Evolutionary conservation across 1,140 invertebrate species (phyloP), one percentile per base, ranked within the genome.

Genomic region (Zaprionus lachaisei): DNA sequence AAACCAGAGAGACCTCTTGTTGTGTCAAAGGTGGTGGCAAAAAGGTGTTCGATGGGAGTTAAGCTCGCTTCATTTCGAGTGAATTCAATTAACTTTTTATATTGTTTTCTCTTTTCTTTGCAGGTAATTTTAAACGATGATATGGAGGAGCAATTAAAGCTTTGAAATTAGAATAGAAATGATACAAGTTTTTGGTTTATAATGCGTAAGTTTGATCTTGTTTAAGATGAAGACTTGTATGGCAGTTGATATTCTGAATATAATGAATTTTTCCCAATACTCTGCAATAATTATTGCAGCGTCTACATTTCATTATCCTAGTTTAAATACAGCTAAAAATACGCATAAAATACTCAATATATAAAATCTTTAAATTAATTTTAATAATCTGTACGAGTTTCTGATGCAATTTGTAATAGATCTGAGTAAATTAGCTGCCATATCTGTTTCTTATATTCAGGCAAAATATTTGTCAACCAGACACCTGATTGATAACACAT

Each of bases 71-170:
- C 5, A 51, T 51, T 14, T 51, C 0, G 5, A 51, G 5, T 24
- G 66, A 17, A 55, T 63, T 44, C 28, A 49, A 15, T 31, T 63
- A 57, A 49, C 62, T n/a, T 14, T 66, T 54, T 56, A 1, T 22
- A 20, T 80, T 44, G n/a, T 22, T 47, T 66, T 77, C 4, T 54
- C 49, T 62, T 77, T 2, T 49, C 55, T 20, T 84, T 84, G 64
- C 79, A 85, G 82, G 82, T 85, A 85, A 83, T 72, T 73, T 38
- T 57, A n/a, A 38, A 47, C 41, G n/a, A 47, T 47, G 9, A 22
- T 4, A 24, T 7, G 9, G 15, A 12, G 37, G 28, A 26, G 38
- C 5, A 51, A 49, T 38, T 31, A 47, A 37, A 20, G 55, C 24
- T 44, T 34, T 14, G 11, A 37, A 37, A 1, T 38, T 34, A 38